These are phyloP conservation scores for Phortica okadai DNA, from an alignment of 2,888 invertebrate genomes.

Conservation along the genomic window DNA sequence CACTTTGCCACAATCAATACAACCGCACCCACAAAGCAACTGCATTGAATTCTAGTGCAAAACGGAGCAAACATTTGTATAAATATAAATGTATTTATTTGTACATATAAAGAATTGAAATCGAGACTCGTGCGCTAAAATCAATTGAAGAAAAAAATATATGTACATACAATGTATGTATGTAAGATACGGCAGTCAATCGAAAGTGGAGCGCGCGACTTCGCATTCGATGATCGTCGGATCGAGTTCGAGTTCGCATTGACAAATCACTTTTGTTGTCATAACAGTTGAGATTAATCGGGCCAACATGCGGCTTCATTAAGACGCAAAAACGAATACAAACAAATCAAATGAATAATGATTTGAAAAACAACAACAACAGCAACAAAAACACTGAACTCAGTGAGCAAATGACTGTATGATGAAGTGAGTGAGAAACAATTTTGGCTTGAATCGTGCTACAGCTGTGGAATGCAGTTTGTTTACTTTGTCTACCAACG, in stretches of 20 bases:
- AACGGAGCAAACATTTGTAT: too few species aligned
- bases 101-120: conserved; percentile 12
- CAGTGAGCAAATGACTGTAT: background rate
- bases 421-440: background rate
- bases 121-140: conserved; percentile 16
- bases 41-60: background rate
- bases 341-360: background rate
- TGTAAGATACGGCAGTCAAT: background rate
- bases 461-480: conserved; percentile 19
- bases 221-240: background rate
- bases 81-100: background rate
- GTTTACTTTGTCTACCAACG: conserved; percentile 1
- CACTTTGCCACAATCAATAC: conserved; percentile 17
- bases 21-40: background rate
- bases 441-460: conserved; percentile 4
- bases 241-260: conserved; percentile 3
- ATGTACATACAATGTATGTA: too few species aligned
- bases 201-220: conserved; percentile 13
- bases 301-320: conserved; percentile 29
- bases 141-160: background rate
- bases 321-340: conserved; percentile 17
- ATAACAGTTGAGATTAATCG: conserved; percentile 25
- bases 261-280: conserved; percentile 26
- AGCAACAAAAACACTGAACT: background rate
- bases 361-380: background rate